Conservation (phyloP, 2,888 invertebrate species). For the Gari tellinella region DNA sequence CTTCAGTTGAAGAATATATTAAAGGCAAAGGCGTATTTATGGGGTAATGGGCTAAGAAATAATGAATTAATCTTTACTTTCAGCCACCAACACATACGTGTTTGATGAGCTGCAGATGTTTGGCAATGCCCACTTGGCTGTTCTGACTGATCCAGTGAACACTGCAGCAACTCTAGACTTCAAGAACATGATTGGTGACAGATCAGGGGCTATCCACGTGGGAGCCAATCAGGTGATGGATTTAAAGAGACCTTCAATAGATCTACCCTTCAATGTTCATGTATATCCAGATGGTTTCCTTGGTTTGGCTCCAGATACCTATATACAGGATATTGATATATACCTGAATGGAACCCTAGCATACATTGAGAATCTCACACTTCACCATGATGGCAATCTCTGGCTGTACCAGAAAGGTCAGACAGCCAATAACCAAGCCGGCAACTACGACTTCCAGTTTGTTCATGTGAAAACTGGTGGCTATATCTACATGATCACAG, state of each 20-base stretch:
- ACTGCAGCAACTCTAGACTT: conserved; percentile 63
- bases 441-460: conserved; percentile 66
- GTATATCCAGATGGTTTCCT: conserved; percentile 72
- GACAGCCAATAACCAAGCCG: conserved; percentile 60
- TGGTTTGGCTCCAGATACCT: conserved; percentile 72
- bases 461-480: conserved; percentile 75
- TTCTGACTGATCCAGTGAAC: conserved; percentile 65
- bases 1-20: too few species aligned
- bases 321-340: conserved; percentile 71
- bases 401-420: conserved; percentile 69
- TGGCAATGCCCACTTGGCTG: conserved; percentile 73
- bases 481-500: conserved; percentile 72
- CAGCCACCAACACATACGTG: conserved; percentile 62
- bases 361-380: conserved; percentile 70
- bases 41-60: too few species aligned
- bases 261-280: conserved; percentile 74
- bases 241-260: conserved; percentile 64
- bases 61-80: not conserved
- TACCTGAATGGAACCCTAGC: conserved; percentile 73
- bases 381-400: conserved; percentile 71
- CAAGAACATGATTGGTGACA: conserved; percentile 75
- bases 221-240: conserved; percentile 70
- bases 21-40: too few species aligned
- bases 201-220: conserved; percentile 73
- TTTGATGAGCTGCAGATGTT: conserved; percentile 77